phyloP scores from a whole-genome alignment of 2,888 invertebrate genomes.

The Cantharis lateralis region DNA sequence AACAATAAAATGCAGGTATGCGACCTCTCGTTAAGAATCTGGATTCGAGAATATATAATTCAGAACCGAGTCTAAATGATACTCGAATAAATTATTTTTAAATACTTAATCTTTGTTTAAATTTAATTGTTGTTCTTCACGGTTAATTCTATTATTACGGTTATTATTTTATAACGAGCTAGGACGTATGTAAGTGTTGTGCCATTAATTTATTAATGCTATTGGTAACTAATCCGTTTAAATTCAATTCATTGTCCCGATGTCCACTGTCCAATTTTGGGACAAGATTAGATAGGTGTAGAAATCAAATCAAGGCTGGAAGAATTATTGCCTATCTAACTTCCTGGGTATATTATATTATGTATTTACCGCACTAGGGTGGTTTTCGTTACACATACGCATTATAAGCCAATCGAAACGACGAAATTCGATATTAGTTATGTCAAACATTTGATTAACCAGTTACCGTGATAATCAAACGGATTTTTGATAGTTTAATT shows the following conservation, averaged over 20 bases:
- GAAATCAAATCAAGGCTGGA: background rate
- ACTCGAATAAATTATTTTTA: background rate
- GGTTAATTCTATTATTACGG: background rate
- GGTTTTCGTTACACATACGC: background rate
- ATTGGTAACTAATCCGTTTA: background rate
- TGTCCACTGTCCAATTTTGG: background rate
- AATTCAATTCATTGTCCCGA: background rate
- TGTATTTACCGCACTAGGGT: background rate
- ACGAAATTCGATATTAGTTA: background rate
- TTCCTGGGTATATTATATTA: background rate
- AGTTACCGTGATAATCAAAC: background rate
- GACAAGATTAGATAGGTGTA: background rate
- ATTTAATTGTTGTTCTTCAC: background rate
- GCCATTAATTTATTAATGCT: background rate
- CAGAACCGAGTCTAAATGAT: background rate
- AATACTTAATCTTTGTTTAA: background rate
- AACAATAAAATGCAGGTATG: conserved; percentile 23
- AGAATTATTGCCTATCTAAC: background rate
- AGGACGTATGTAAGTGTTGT: background rate
- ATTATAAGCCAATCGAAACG: background rate
- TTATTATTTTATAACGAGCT: background rate
- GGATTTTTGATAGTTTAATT: background rate
- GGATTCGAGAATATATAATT: conserved; percentile 5
- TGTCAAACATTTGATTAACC: background rate
- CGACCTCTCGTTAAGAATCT: conserved; percentile 13